Percentiles rank a stretch among this genome's conserved stretches.
These are phyloP conservation scores for Xiphophorus birchmanni DNA, from an alignment of 2,797 vertebrate species.

Conservation along the genomic window DNA sequence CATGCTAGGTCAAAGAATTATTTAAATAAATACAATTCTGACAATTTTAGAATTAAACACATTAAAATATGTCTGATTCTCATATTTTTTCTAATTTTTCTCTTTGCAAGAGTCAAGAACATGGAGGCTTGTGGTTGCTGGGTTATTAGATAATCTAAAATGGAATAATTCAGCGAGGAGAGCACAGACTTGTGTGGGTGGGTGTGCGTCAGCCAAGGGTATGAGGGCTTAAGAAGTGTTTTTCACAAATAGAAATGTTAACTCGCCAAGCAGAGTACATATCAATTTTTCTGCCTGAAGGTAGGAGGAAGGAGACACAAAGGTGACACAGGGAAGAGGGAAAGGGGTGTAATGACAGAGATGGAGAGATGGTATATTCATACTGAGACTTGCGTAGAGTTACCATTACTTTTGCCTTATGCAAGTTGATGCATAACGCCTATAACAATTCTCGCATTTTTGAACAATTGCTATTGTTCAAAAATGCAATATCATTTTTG, in stretches of 20 bases:
- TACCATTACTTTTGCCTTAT: conserved; percentile 1
- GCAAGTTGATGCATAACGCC: conserved; percentile 3
- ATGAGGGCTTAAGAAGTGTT: conserved; percentile 64
- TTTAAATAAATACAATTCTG: neutral
- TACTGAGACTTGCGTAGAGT: neutral
- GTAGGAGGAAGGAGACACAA: conserved; percentile 40
- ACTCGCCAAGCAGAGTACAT: conserved; percentile 66
- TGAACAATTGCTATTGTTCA: neutral
- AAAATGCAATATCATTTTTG: too few relatives aligned
- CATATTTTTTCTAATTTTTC: conserved; percentile 11
- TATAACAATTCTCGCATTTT: neutral
- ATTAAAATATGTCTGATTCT: conserved; percentile 1
- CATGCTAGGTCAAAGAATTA: neutral
- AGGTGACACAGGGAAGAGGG: conserved; percentile 21
- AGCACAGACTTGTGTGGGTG: conserved; percentile 63
- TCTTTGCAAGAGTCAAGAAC: conserved; percentile 50
- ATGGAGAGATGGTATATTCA: conserved; percentile 10
- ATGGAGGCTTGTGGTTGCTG: conserved; percentile 53
- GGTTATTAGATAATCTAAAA: conserved; percentile 76
- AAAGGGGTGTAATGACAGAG: conserved; percentile 27
- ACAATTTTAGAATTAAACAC: neutral
- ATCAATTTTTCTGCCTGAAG: conserved; percentile 59
- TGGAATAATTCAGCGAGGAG: conserved; percentile 74
- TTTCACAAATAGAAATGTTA: conserved; percentile 79
- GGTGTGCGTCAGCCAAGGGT: conserved; percentile 65